Evolutionary conservation across 1,140 invertebrate genomes (phyloP), one percentile per base, ranked within the genome.

Genomic region (Heterodera schachtii): DNA sequence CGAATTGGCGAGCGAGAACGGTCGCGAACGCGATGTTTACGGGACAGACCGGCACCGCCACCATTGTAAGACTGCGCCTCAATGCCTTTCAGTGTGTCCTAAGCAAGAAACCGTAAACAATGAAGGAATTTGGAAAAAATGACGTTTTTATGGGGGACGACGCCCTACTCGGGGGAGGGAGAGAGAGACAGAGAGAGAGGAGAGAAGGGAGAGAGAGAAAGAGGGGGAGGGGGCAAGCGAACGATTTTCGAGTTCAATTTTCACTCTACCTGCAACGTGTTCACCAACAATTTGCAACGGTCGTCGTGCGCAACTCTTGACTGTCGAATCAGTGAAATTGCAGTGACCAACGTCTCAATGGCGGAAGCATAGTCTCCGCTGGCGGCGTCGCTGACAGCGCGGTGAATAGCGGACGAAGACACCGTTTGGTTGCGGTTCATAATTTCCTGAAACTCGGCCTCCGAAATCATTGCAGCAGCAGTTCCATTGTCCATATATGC

Each of bases 271-370:
- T 87, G 82, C 19, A 89, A 78, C 46, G 84, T 79, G 13, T 77
- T 96, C 77, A 99, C 97, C 13, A 99, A 91, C 84, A 98, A 97
- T 92, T 98, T 98, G 92, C 97, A 99, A 66, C 97, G 92, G 90
- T 99, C 97, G 91, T 99, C 97, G 88, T 95, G 94, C 0, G 97
- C 95, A 79, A 97, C 95, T 92, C 98, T 98, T 31, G 96, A 98
- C 91, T 98, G 96, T 91, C 98, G 98, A 81, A 99, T 99, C 31
- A 99, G 91, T 5, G 96, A 98, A 85, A 99, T 98, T 3, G 97
- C 97, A 1, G 97, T 99, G 5, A 98, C 95, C 80, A 99, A 91
- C 6, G 97, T 99, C 91, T 99, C 97, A 87, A 99, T 98, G 71
- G 97, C 97, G 91, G 95, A 96, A 0, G 95, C 94, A 91, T 96